Conservation (phyloP, 2,888 invertebrate species). For the Apamea sordens region DNA sequence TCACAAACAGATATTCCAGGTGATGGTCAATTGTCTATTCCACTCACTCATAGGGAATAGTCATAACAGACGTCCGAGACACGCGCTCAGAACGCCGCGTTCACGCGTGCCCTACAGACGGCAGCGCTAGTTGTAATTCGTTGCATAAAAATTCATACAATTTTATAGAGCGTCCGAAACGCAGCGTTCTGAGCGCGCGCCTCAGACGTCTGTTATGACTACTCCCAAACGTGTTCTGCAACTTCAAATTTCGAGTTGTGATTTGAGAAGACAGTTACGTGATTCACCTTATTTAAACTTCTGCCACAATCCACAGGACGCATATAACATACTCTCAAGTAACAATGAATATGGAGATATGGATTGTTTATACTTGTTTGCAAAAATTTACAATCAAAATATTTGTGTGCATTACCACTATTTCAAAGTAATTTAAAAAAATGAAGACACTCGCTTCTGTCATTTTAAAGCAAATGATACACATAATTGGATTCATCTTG, state of each 20-base stretch:
- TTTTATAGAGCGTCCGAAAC: too few relatives aligned
- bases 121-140: too few relatives aligned
- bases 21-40: constrained; percentile 13
- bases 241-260: constrained; percentile 14
- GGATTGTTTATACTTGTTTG: constrained; percentile 67
- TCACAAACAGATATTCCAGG: constrained; percentile 3
- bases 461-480: constrained; percentile 74
- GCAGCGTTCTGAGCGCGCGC: too few relatives aligned
- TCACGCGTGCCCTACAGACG: too few relatives aligned
- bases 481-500: constrained; percentile 73
- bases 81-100: too few relatives aligned
- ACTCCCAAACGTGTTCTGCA: constrained; percentile 2
- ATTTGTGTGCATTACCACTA: constrained; percentile 72
- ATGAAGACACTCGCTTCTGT: constrained; percentile 68
- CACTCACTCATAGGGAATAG: constrained; percentile 4
- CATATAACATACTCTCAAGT: constrained; percentile 11
- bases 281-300: constrained; percentile 3
- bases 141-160: too few relatives aligned
- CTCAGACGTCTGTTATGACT: too few relatives aligned
- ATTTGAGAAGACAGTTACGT: constrained; percentile 10
- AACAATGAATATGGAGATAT: constrained; percentile 6
- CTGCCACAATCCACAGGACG: constrained; percentile 8
- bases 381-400: constrained; percentile 75
- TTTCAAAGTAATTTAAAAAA: constrained; percentile 69
- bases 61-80: too few relatives aligned